Conservation (phyloP, 2,797 vertebrate genomes). For the Leptodactylus fallax region DNA sequence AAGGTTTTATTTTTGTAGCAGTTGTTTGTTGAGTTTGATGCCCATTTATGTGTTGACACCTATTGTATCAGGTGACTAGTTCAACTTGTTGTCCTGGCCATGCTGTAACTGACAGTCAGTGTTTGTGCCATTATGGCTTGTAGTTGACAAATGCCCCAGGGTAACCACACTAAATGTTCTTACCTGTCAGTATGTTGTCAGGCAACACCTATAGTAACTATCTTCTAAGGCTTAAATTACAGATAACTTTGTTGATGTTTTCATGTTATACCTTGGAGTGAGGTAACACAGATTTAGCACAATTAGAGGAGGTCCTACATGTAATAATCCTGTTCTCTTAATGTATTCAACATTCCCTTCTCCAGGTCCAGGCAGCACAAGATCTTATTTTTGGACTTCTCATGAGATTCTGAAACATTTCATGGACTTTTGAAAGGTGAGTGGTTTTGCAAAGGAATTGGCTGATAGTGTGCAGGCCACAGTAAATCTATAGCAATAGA, state of each 20-base stretch:
- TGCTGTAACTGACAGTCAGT: not conserved
- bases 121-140: not conserved
- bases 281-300: not conserved
- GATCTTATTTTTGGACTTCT: not conserved
- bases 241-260: not conserved
- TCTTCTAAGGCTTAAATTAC: not conserved
- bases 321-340: not conserved
- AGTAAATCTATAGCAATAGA: not conserved
- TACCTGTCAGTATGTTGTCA: not conserved
- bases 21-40: not conserved
- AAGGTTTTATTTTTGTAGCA: slow-evolving; percentile 2
- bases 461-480: not conserved
- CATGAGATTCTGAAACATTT: not conserved
- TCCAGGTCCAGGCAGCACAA: not conserved
- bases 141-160: not conserved
- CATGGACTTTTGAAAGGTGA: not conserved
- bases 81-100: not conserved
- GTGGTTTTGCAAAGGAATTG: not conserved
- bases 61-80: not conserved
- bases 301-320: not conserved
- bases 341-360: not conserved
- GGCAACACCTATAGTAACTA: not conserved
- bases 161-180: not conserved
- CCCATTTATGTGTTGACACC: not conserved
- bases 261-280: not conserved